Evolutionary conservation across 2,797 vertebrate species (phyloP), one percentile per base, ranked within the genome.

Genomic region (Fistularia commersonii): DNA sequence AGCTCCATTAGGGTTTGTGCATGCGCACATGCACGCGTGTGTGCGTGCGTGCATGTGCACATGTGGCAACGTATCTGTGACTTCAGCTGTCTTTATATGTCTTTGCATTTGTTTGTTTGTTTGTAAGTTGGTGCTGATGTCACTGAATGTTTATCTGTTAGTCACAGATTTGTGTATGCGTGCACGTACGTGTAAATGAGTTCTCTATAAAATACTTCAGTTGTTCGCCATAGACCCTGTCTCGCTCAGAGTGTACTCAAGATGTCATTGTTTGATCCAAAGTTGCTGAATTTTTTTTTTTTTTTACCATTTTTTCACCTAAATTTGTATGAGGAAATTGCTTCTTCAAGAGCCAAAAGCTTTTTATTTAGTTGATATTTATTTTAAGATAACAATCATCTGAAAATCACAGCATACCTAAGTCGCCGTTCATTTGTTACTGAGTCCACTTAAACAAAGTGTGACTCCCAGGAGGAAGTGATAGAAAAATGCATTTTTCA

Each of bases 101-200:
- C 69, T 78, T 54, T 81, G 56, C 62, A 70, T 86, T 75, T 84
- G 82, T 80, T 80, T 84, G 82, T 80, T 80, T 78, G 70, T 76
- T 72, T 83, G 68, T 36, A 41, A 69, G 64, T 77, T 66, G 64
- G 66, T 75, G 66, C 68, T 70, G 64, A 61, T 84, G 75, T 71
- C 77, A 71, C 41, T 0, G 41, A 60, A 57, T 54, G 60, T 61
- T 71, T 65, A 59, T 69, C 57, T 39, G 53, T 40, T 39, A 69
- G 23, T 48, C 9, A 31, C 14, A 11, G 31, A 31, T 45, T 6
- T 33, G 13, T 40, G 39, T 40, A 12, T 41, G 39, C 41, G 39
- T 51, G 11, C 7, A 12, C 34, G 9, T 14, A 32, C 38, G 32
- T 12, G 48, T 23, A 23, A 23, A 41, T 51, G 44, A 62, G 51